Evolutionary conservation across 2,113 vertebrate genomes (phyloP).

Genomic region (Pardalotus punctatus): DNA sequence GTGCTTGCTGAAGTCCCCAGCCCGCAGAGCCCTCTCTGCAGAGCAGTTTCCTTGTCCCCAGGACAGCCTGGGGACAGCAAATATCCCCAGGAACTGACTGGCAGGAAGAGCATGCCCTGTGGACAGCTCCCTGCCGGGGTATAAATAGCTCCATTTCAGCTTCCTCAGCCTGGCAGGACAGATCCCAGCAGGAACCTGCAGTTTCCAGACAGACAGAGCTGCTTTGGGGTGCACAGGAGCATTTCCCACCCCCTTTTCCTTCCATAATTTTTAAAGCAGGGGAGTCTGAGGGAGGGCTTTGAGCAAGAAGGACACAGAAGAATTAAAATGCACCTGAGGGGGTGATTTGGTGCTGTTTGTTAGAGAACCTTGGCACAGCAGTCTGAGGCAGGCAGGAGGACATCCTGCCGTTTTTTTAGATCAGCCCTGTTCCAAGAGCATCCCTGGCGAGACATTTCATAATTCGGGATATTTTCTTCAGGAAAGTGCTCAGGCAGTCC

Average conservation of each 20-base stretch:
- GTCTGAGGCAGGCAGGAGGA: neutral
- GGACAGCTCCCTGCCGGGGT: neutral
- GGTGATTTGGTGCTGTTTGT: neutral
- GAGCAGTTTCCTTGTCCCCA: neutral
- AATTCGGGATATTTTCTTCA: slow-evolving; percentile 5
- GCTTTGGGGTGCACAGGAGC: neutral
- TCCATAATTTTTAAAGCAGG: neutral
- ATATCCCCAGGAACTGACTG: neutral
- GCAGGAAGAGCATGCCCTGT: neutral
- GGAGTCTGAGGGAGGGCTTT: neutral
- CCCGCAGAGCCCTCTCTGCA: neutral
- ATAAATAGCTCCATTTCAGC: neutral
- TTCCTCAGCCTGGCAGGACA: neutral
- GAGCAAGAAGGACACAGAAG: neutral
- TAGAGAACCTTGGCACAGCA: neutral
- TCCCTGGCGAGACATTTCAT: neutral
- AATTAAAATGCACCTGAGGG: neutral
- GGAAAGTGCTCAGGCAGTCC: slow-evolving; percentile 13
- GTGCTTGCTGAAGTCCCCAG: neutral
- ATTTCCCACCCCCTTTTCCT: neutral
- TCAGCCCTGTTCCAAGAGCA: neutral
- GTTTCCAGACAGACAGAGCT: neutral
- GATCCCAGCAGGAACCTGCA: neutral
- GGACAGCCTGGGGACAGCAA: neutral
- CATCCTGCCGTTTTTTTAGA: slow-evolving; percentile 12